Evolutionary conservation across 1,140 invertebrate genomes (phyloP).

Genomic region (Diabrotica undecimpunctata): DNA sequence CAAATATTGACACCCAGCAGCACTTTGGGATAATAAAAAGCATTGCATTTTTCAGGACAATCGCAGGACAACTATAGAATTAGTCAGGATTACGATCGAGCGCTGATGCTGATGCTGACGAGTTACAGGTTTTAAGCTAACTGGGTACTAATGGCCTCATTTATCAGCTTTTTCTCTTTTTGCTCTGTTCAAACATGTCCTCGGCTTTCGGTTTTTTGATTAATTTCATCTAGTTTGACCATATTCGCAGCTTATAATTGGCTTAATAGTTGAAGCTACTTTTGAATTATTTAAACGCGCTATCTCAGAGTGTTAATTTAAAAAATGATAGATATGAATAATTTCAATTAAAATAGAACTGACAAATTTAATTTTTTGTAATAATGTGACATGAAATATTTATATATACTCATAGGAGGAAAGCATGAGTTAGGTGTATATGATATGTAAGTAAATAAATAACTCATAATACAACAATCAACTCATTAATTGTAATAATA

Average conservation of each 20-base stretch:
- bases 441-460: too few species aligned
- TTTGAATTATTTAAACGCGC: too few species aligned
- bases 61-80: constrained; percentile 17
- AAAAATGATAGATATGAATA: too few species aligned
- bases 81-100: constrained; percentile 24
- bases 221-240: constrained; percentile 23
- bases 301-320: too few species aligned
- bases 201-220: constrained; percentile 23
- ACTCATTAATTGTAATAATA: too few species aligned
- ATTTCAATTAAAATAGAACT: too few species aligned
- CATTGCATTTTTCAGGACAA: constrained; percentile 22
- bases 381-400: too few species aligned
- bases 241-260: constrained; percentile 17
- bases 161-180: constrained; percentile 26
- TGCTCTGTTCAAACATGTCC: constrained; percentile 25
- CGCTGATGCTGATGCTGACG: constrained; percentile 14
- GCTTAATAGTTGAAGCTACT: neutral
- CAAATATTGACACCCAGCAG: too few species aligned
- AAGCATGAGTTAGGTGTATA: too few species aligned
- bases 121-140: constrained; percentile 28
- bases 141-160: constrained; percentile 26
- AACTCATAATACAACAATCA: too few species aligned
- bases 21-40: constrained; percentile 4
- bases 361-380: too few species aligned
- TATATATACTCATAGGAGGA: too few species aligned